Evolutionary conservation across 2,797 vertebrate genomes (phyloP).

Genomic region (Sebastes kiyomatsui): DNA sequence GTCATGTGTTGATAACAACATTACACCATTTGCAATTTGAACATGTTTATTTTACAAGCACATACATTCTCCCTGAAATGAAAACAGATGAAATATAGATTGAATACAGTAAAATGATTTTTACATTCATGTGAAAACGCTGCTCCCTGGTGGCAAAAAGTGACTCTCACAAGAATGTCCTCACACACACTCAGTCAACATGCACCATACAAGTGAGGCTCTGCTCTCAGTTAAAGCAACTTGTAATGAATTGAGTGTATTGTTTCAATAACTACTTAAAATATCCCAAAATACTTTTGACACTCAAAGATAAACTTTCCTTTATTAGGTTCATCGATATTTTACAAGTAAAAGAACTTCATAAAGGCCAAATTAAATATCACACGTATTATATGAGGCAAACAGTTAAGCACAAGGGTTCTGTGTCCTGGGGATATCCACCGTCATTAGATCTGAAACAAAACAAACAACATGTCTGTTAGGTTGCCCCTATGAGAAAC

Average conservation of each 20-base stretch:
- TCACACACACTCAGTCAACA: not conserved
- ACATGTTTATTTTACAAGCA: constrained; percentile 71
- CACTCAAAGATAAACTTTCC: constrained; percentile 69
- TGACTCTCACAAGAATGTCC: constrained; percentile 9
- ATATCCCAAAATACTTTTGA: constrained; percentile 55
- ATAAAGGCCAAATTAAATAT: constrained; percentile 85
- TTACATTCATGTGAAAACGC: constrained; percentile 65
- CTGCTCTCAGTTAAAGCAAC: constrained; percentile 14
- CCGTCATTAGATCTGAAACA: constrained; percentile 56
- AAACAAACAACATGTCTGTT: not conserved
- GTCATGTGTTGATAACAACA: constrained; percentile 9
- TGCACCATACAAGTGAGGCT: not conserved
- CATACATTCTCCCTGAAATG: constrained; percentile 70
- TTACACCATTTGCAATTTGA: constrained; percentile 35
- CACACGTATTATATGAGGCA: constrained; percentile 69
- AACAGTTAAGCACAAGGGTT: constrained; percentile 72
- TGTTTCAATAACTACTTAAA: constrained; percentile 25
- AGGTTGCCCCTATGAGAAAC: not conserved
- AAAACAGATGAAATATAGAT: constrained; percentile 49
- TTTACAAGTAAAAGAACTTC: constrained; percentile 84
- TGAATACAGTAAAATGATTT: constrained; percentile 55
- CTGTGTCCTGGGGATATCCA: constrained; percentile 44
- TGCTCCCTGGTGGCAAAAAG: constrained; percentile 72
- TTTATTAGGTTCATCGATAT: constrained; percentile 85
- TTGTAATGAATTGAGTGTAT: not conserved